Evolutionary conservation across 2,888 invertebrate genomes (phyloP), one percentile per base, ranked within the genome.

Genomic region (Cheilosia scutellata): DNA sequence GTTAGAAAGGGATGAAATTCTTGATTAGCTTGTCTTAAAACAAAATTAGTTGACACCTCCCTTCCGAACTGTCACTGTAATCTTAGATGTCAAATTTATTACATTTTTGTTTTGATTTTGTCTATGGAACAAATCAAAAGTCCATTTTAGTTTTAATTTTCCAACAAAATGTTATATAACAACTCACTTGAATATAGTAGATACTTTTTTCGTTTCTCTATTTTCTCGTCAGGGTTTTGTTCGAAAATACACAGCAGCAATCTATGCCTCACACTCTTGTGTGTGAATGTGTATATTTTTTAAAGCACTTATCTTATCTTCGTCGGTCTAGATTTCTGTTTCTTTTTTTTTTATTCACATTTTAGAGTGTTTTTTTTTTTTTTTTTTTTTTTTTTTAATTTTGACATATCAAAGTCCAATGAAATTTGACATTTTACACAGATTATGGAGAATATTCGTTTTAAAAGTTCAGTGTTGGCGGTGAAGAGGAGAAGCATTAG

Each of bases 251-350:
- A 74, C 63, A 71, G 53, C 63, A 71, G 53, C 47, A 78, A 70
- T 68, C 27, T 58, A 51, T 25, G 51, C 25, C 63, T 78, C 70
- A 63, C 71, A 75, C 75, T 80, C 65, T 70, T 57, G 79, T 79
- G 42, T 44, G 29, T 44, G 37, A 63, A 16, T 37, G 29, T 42
- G n/a, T 63, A 55, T 53, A 40, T 66, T 66, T 71, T 71, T 70
- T 9, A 68, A 78, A 76, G 47, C 84, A 86, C 82, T 86, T 86
- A 86, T 86, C 86, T 86, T 86, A 86, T 86, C 86, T 82, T 68
- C 57, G 62, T 72, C 68, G 86, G 77, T 86, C 82, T 76, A 77
- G 66, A 65, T 80, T 72, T 66, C 63, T 76, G 57, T 80, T 71
- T 63, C n/a, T 20, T 63, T 63, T 27, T 74, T 58, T 70, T 75